Percentiles rank a stretch among this genome's conserved stretches.
Evolutionary conservation across 2,797 vertebrate genomes (phyloP).

Genomic region (Poeciliopsis infans): DNA sequence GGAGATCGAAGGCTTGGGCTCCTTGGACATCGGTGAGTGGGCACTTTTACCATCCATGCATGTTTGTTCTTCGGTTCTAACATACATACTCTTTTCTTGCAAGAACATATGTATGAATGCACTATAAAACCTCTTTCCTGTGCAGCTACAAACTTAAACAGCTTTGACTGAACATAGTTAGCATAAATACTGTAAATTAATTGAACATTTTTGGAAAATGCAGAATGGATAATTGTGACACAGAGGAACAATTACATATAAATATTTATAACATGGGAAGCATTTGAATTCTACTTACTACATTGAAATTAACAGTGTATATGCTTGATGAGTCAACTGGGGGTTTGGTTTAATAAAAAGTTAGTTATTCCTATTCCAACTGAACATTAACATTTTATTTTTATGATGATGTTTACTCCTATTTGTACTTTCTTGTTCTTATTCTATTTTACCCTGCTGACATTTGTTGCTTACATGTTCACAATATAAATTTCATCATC

Average conservation of each 20-base stretch:
- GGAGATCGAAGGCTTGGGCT: slow-evolving; percentile 83
- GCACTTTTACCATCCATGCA: background rate
- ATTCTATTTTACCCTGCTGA: background rate
- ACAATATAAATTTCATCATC: background rate
- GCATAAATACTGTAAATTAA: background rate
- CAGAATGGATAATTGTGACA: background rate
- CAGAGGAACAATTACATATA: background rate
- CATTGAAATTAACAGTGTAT: background rate
- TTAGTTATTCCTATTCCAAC: background rate
- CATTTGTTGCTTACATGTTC: background rate
- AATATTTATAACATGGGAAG: background rate
- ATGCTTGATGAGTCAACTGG: background rate
- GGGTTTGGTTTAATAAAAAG: background rate
- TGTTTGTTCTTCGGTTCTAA: background rate
- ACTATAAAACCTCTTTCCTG: background rate
- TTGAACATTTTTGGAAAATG: background rate
- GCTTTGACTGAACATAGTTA: background rate
- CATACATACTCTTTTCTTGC: too few relatives aligned
- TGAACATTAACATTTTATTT: background rate
- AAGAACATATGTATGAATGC: too few relatives aligned
- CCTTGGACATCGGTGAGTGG: slow-evolving; percentile 84
- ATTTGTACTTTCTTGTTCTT: background rate
- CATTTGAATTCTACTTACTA: background rate
- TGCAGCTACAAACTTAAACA: background rate
- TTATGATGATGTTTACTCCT: background rate